These are phyloP conservation scores for Bedellia somnulentella DNA, from an alignment of 2,888 invertebrate genomes.

Conservation along the genomic window DNA sequence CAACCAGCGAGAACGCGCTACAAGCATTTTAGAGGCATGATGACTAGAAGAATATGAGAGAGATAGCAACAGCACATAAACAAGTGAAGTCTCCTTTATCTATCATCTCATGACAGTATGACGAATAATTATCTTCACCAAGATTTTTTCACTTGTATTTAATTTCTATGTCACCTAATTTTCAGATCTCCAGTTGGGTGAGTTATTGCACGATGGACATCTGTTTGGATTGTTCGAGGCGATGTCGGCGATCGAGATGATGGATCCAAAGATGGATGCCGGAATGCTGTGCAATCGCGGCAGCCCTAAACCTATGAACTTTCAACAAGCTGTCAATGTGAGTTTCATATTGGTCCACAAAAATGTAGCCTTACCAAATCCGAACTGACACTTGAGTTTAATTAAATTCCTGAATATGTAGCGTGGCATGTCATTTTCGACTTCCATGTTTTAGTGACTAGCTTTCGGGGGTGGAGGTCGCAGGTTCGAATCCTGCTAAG, in stretches of 20 bases:
- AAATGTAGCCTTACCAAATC: neutral
- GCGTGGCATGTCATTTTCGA: too few species aligned
- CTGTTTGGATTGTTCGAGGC: conserved; percentile 93
- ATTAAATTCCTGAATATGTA: neutral
- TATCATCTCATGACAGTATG: neutral
- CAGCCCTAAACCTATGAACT: conserved; percentile 79
- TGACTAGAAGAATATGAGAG: too few species aligned
- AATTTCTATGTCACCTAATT: conserved; percentile 7
- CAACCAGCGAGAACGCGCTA: too few species aligned
- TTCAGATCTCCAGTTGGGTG: conserved; percentile 82
- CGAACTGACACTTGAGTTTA: neutral
- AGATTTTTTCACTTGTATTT: neutral
- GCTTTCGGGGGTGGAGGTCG: too few species aligned
- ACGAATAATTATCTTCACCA: neutral
- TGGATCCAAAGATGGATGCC: conserved; percentile 99
- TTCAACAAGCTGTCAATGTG: conserved; percentile 84
- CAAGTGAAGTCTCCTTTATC: too few species aligned
- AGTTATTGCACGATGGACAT: conserved; percentile 85
- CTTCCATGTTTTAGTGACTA: too few species aligned
- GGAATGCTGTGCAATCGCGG: conserved; percentile 95
- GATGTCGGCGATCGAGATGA: conserved; percentile 99
- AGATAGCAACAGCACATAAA: too few species aligned
- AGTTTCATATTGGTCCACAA: too few species aligned
- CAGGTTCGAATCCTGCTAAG: too few species aligned
- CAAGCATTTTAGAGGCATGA: too few species aligned